Evolutionary conservation across 2,113 vertebrate genomes (phyloP), one percentile per base, ranked within the genome.

Genomic region (Indicator maculatus): DNA sequence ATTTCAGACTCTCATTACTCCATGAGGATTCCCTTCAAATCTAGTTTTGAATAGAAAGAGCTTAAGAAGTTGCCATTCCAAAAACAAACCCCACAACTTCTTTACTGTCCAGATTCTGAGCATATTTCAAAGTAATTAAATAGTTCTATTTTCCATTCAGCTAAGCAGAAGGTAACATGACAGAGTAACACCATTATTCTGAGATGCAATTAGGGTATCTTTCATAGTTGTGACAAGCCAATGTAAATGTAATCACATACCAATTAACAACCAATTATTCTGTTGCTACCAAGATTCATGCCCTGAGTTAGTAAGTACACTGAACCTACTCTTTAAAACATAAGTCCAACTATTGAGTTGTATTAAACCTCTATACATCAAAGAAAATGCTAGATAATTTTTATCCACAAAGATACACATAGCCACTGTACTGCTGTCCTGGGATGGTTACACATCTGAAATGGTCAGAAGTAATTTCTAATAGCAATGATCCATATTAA

Each of bases 221-320:
- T 92, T 96, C 94, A 83, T 71, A 79, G 74, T 95, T 96, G 91
- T 97, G 96, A 96, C 95, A 97, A 69, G 44, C 65, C 88, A 96
- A 92, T 56, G 86, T 95, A 97, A 97, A 97, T 90, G 94, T 93
- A 97, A 97, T 97, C 95, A 97, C 74, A 89, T 44, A 83, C 70
- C 90, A 97, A 97, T 98, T 98, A 97, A 55, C 59, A 90, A 74
- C 65, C 89, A 93, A 97, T 97, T 97, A 97, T 95, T 82, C 73
- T 76, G 10, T 92, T 97, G 79, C 82, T 92, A 81, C 81, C 72
- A 85, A 87, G 74, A 93, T 87, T 90, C 90, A 96, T 90, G 86
- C 69, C 86, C 86, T 83, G 60, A 78, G 79, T 96, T 86, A 94
- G 31, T 69, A 95, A 87, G 82, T 83, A 93, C 75, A 41, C 58